Base-by-base conservation (phyloP, 2,888 invertebrate species). In the Drosophila cyrtoloma region DNA sequence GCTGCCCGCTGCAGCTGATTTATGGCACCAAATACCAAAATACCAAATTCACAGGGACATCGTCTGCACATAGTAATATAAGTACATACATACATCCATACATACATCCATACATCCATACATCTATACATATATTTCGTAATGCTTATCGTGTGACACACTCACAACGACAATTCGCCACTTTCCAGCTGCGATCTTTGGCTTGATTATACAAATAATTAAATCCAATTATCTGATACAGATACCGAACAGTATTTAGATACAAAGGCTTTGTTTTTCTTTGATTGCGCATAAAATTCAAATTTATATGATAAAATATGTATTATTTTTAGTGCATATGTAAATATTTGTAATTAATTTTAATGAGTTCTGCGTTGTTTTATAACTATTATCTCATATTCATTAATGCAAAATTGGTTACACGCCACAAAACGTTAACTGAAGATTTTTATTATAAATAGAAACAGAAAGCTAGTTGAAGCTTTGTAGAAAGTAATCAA, bases 1-100 rank as follows among this genome's bases (percentile, higher is more conserved):
- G 75, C 58, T 73, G 67, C 32, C 52, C 60, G 63, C 37, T 75
- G 82, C 80, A 73, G 56, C 87, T 88, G 86, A 88, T 86, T 85
- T 86, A 88, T 85, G 76, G 76, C 71, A 73, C 19, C 65, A 37
- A 37, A 37, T 6, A 19, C 37, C 37, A 33, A 47, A 47, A 59
- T 37, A 30, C 53, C 26, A 33, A 55, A 66, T 59, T 59, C 51
- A 30, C 47, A 57, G 66, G 51, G 52, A 65, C 65, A 73, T 32
- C 62, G n/a, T 35, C 33, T 28, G 55, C 51, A 62, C 42, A 58
- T 44, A 66, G 53, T 53, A 26, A 59, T 55, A 44, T 5, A 53
- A 14, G 37, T 42, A 22, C 42, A 42, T 5, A 42, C 37, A 37
- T 37, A 19, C 37, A 33, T 33, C 10, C 9, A 12, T 12, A 12